Evolutionary conservation across 2,797 vertebrate genomes (phyloP), one percentile per base, ranked within the genome.

Genomic region (Gadopsis bispinosus): DNA sequence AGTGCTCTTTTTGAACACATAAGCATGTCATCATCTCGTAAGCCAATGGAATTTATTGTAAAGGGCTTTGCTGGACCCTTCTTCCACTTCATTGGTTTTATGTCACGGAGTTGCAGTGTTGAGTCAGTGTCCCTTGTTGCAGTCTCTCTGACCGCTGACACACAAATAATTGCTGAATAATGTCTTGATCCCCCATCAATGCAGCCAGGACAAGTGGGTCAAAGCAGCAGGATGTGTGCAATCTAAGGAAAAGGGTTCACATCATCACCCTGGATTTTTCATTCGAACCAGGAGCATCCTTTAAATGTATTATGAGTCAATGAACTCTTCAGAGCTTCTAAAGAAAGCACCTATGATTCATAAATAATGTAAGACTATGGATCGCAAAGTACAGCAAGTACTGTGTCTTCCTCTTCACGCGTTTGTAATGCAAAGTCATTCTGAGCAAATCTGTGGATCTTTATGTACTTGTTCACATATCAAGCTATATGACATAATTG

Each of bases 221-320:
- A 75, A 58, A 74, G 20, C 47, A 69, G 55, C 66, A 69, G 61
- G 68, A 69, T 31, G 61, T 65, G 60, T 48, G 45, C 60, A 61
- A 26, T 69, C 59, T 67, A 16, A 56, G 50, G 10, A 47, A 61
- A 80, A 62, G 26, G 35, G 20, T 31, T 70, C 55, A 65, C 50
- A 17, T 37, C 43, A 61, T 83, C 64, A 69, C 51, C 69, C 31
- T 76, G 73, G 66, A 59, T 69, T 77, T 66, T 66, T 73, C 33
- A 20, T 29, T 77, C 37, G 4, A 47, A 70, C 72, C 37, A 9
- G 37, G 20, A 76, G 61, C 73, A 62, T 65, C 68, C 26, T 79
- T 81, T 87, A 68, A 80, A 89, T 91, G 74, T 80, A 78, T 73
- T 83, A 82, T 83, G 77, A 86, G 72, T 50, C 45, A n/a, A 45